phyloP scores from a whole-genome alignment of 2,888 invertebrate genomes.

The Pollenia labialis region DNA sequence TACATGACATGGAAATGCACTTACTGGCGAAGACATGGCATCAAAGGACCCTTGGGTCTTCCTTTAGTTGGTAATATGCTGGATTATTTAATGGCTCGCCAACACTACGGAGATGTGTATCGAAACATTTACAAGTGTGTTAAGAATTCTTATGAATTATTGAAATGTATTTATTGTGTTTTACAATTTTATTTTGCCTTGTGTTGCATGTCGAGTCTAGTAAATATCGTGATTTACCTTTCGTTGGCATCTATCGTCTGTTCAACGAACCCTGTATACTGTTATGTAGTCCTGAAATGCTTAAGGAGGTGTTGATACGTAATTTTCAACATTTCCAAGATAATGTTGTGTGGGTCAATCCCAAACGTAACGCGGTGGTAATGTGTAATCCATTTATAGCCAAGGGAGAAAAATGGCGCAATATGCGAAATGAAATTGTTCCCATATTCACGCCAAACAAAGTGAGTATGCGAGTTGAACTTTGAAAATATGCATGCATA shows the following conservation, averaged over 20 bases:
- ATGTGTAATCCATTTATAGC: constrained; percentile 78
- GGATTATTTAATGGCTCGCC: constrained; percentile 74
- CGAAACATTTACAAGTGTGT: constrained; percentile 78
- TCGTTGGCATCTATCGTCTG: constrained; percentile 78
- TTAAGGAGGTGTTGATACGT: constrained; percentile 78
- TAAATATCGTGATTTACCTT: constrained; percentile 73
- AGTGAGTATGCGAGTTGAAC: constrained; percentile 55
- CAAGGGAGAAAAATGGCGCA: constrained; percentile 77
- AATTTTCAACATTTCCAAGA: constrained; percentile 77
- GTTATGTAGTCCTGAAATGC: constrained; percentile 76
- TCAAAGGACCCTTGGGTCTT: constrained; percentile 76
- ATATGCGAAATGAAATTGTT: constrained; percentile 77
- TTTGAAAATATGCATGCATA: not conserved
- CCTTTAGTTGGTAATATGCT: constrained; percentile 80
- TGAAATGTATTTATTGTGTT: not conserved
- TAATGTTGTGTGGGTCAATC: constrained; percentile 77
- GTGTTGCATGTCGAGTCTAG: constrained; percentile 61
- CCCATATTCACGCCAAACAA: constrained; percentile 79
- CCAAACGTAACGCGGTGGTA: constrained; percentile 75
- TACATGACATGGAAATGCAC: constrained; percentile 73
- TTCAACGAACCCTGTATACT: constrained; percentile 79
- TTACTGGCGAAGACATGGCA: constrained; percentile 77
- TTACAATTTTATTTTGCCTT: constrained; percentile 4
- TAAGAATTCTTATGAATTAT: not conserved
- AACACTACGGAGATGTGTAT: constrained; percentile 79